Evolutionary conservation across 1,140 invertebrate species (phyloP), one percentile per base, ranked within the genome.

Genomic region (Cotesia vestalis): DNA sequence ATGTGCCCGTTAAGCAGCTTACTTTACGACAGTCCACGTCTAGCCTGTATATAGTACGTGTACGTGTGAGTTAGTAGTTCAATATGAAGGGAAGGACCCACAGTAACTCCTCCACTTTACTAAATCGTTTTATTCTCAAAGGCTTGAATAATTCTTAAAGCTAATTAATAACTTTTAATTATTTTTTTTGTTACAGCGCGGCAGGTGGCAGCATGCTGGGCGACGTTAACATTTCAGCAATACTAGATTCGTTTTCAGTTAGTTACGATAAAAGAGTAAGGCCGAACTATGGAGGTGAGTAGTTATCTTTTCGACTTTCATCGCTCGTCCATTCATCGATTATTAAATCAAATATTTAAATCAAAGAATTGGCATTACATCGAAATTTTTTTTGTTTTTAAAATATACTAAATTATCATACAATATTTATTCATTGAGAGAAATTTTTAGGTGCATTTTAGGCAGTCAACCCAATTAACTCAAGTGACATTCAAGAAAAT

Each of bases 251-350:
- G 77, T 94, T 97, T 87, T 95, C 94, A 85, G 92, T 94, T 84
- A 96, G 94, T 89, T 98, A 98, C 89, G 96, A 98, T 90, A 98
- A 98, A 92, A 92, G 96, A 92, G 94, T 98, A 91, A 94, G 96
- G 89, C 96, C 96, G 83, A 97, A 97, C 88, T 98, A 98, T 89
- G 96, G 96, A 93, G 96, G 96, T 96, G 90, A 93, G 94, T 93
- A 80, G 59, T 36, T 69, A 17, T 59, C 60, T 70, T 57, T 67
- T 14, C n/a, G 51, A 17, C 4, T 6, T 52, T 40, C 6, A 20
- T 66, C 9, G 4, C 14, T 66, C n/a, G 27, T 51, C 8, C 66
- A 62, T 63, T 68, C 9, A 20, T 62, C 52, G 4, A 68, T 27
- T 27, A 63, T 60, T 64, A 63, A 35, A 4, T 6, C 2, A 38